Evolutionary conservation across 2,113 vertebrate species (phyloP).

Genomic region (Dolichotis patagonum): DNA sequence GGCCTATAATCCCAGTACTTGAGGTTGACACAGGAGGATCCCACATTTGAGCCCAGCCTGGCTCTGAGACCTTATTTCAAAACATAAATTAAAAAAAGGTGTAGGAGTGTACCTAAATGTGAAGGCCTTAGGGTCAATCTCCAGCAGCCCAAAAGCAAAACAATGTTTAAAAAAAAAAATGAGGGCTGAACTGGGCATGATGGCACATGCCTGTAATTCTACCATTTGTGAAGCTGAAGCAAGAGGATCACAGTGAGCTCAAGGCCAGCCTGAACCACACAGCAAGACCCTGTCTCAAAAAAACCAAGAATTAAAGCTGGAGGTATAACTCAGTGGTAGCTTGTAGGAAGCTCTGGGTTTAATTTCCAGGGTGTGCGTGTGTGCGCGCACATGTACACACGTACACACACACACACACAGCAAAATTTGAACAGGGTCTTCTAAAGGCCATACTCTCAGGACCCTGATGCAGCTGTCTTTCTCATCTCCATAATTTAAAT

Average conservation of each 20-base stretch:
- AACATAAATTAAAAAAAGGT: neutral
- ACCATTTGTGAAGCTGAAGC: neutral
- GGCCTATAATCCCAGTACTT: neutral
- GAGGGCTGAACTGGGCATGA: neutral
- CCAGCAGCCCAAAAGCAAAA: neutral
- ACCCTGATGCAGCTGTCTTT: neutral
- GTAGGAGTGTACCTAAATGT: neutral
- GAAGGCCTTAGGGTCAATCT: neutral
- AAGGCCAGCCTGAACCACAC: neutral
- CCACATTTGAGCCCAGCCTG: neutral
- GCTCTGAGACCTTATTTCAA: neutral
- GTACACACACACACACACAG: no score
- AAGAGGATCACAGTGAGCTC: neutral
- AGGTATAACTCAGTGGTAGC: neutral
- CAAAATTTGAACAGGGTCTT: slow-evolving; percentile 23
- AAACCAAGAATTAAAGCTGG: neutral
- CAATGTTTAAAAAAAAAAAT: neutral
- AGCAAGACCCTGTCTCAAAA: neutral
- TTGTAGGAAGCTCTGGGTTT: neutral
- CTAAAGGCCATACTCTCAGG: neutral
- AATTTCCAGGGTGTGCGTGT: no score
- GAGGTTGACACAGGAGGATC: neutral
- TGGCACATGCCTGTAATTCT: neutral
- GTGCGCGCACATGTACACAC: no score
- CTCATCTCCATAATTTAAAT: neutral